Percentiles rank a stretch among this genome's conserved stretches.
phyloP scores from a whole-genome alignment of 2,113 vertebrate genomes.

The Pseudonaja textilis region DNA sequence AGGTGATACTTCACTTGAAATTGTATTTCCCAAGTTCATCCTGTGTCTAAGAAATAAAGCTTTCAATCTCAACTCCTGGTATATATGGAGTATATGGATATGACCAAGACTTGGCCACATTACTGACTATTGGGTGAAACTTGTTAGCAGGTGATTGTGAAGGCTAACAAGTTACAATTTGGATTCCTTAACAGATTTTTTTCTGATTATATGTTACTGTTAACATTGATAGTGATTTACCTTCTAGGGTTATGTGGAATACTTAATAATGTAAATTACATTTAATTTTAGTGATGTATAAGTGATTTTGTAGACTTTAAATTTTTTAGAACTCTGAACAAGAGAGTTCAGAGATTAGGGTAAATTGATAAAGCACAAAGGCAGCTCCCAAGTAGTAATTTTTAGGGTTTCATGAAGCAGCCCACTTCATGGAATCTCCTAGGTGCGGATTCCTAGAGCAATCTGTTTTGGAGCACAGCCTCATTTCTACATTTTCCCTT shows the following conservation, averaged over 20 bases:
- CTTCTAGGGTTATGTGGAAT: background rate
- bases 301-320: background rate
- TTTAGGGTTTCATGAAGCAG: background rate
- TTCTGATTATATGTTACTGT: background rate
- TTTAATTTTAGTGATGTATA: background rate
- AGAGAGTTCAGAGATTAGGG: background rate
- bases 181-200: background rate
- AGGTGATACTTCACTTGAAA: background rate
- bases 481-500: background rate
- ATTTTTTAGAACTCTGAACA: background rate
- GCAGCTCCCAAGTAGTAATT: background rate
- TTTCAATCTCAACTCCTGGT: background rate
- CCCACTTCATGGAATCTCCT: background rate
- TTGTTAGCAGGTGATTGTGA: background rate
- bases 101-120: background rate
- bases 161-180: background rate
- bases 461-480: background rate
- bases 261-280: background rate
- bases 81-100: background rate
- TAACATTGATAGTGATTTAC: background rate
- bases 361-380: background rate
- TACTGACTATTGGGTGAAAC: background rate
- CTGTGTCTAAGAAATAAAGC: background rate
- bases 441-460: background rate
- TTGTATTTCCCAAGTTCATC: background rate